Percentiles rank a stretch among this genome's conserved stretches.
Evolutionary conservation across 2,797 vertebrate species (phyloP).

Genomic region (Pangasius sanitwongsei): DNA sequence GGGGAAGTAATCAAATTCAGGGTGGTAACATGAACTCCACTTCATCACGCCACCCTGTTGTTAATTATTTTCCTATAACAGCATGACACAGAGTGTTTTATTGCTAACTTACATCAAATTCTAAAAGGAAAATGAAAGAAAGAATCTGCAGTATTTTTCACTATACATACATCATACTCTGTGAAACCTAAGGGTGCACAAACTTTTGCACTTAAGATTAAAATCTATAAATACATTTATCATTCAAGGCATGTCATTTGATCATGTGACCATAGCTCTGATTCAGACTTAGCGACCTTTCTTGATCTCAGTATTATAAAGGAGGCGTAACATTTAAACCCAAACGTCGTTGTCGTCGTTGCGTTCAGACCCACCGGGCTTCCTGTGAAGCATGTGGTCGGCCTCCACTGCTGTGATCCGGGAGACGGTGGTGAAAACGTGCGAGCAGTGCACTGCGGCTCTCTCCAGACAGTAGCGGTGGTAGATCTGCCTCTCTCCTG

Average conservation of each 20-base stretch:
- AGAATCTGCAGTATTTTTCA: neutral
- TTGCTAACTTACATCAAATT: neutral
- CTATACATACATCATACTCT: neutral
- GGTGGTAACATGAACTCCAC: neutral
- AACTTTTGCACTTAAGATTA: neutral
- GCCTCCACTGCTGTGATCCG: conserved; percentile 95
- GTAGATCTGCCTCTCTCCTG: conserved; percentile 93
- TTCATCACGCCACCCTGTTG: neutral
- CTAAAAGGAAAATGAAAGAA: neutral
- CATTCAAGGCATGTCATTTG: neutral
- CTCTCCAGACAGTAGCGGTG: conserved; percentile 95
- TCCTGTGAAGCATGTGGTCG: conserved; percentile 90
- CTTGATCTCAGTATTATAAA: neutral
- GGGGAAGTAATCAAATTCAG: neutral
- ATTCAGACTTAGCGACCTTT: neutral
- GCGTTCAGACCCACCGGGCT: conserved; percentile 75
- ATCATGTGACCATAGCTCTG: neutral
- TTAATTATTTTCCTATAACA: neutral
- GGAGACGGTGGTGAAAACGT: conserved; percentile 94
- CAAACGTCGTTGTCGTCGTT: neutral
- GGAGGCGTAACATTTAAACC: neutral
- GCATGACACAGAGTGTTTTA: neutral
- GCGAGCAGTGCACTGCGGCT: conserved; percentile 89
- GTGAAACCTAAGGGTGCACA: neutral
- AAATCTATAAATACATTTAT: no score